Conservation (phyloP, 1,140 invertebrate genomes). For the Episyrphus balteatus region DNA sequence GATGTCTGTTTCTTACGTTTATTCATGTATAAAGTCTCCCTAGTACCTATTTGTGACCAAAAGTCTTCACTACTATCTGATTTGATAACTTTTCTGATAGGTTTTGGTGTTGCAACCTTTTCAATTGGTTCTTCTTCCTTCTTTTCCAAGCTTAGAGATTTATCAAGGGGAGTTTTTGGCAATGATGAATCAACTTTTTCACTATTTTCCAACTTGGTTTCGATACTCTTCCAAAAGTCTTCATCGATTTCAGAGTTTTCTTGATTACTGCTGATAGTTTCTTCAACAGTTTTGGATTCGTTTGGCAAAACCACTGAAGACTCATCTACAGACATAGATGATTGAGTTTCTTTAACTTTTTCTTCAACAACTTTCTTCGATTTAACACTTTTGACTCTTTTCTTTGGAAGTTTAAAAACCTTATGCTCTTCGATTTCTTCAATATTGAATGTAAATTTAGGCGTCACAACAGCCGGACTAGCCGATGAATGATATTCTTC, state of each 20-base stretch:
- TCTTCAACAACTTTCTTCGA: not conserved
- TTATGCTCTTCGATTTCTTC: slow-evolving; percentile 31
- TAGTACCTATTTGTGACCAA: slow-evolving; percentile 28
- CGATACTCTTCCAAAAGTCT: too few species aligned
- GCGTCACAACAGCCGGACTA: slow-evolving; percentile 3
- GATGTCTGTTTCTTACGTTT: slow-evolving; percentile 25
- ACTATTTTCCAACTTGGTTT: too few species aligned
- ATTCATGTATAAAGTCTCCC: slow-evolving; percentile 33
- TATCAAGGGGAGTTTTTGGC: too few species aligned
- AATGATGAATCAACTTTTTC: too few species aligned
- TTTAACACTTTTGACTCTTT: slow-evolving; percentile 15
- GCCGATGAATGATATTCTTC: slow-evolving; percentile 1
- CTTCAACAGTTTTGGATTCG: too few species aligned
- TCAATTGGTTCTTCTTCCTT: not conserved
- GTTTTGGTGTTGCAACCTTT: slow-evolving; percentile 20
- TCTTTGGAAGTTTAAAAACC: slow-evolving; percentile 32
- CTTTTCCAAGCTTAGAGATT: not conserved
- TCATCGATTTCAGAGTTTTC: too few species aligned
- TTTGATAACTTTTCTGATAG: slow-evolving; percentile 20
- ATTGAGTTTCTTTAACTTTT: not conserved
- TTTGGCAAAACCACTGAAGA: not conserved
- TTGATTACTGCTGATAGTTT: too few species aligned
- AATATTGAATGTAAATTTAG: slow-evolving; percentile 26
- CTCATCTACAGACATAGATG: not conserved
- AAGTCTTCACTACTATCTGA: slow-evolving; percentile 35